Percentiles rank a stretch among this genome's conserved stretches.
Evolutionary conservation across 1,140 invertebrate species (phyloP).

Genomic region (Nomia melanderi): DNA sequence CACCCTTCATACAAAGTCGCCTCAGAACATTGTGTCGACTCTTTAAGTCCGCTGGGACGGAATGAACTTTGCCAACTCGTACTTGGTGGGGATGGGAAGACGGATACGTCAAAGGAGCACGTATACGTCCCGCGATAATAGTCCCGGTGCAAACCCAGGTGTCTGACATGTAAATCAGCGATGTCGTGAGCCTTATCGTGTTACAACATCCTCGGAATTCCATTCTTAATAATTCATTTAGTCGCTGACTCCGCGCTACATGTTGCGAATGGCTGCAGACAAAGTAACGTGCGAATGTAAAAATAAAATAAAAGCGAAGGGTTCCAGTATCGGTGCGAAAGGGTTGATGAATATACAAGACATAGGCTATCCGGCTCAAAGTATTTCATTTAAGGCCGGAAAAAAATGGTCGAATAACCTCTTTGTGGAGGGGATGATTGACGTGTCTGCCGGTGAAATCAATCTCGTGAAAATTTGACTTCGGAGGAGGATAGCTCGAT

Average conservation of each 20-base stretch:
- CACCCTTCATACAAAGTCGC: slow-evolving; percentile 58
- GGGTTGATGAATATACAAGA: slow-evolving; percentile 7
- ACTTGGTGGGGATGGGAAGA: neutral
- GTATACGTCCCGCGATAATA: neutral
- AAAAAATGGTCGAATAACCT: slow-evolving; percentile 21
- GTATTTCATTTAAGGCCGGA: neutral
- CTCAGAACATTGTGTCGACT: slow-evolving; percentile 30
- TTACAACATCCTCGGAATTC: neutral
- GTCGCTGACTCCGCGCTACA: no score
- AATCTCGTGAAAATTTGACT: slow-evolving; percentile 51
- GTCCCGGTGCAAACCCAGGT: neutral
- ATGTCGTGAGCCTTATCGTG: neutral
- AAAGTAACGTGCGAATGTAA: neutral
- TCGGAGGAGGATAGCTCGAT: neutral
- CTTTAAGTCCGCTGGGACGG: slow-evolving; percentile 50
- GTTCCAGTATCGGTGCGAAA: neutral
- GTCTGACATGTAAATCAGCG: no score
- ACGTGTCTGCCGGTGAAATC: slow-evolving; percentile 17
- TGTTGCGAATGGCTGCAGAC: neutral
- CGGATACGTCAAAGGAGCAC: neutral
- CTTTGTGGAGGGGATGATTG: slow-evolving; percentile 20
- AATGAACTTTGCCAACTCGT: slow-evolving; percentile 10
- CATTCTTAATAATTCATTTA: neutral
- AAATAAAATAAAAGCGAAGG: neutral
- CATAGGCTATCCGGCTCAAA: neutral